Evolutionary conservation across 2,797 vertebrate species (phyloP).

Genomic region (Semaprochilodus insignis): DNA sequence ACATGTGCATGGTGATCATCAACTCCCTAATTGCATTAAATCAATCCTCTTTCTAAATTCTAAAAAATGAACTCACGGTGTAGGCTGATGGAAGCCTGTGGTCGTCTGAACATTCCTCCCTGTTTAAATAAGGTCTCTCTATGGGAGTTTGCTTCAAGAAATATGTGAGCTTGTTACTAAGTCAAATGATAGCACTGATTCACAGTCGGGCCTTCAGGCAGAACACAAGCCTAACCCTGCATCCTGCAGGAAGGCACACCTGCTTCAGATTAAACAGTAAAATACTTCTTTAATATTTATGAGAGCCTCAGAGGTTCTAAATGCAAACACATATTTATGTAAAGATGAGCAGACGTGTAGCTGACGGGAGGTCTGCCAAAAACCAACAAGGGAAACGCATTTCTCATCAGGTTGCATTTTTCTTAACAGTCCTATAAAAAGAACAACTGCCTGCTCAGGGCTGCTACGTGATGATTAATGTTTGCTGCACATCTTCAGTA

Average conservation of each 20-base stretch:
- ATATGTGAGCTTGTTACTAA: slow-evolving; percentile 31
- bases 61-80: slow-evolving; percentile 11
- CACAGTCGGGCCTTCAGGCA: slow-evolving; percentile 7
- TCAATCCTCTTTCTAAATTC: not conserved
- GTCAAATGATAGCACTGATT: slow-evolving; percentile 28
- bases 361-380: not conserved
- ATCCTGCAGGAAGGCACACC: slow-evolving; percentile 38
- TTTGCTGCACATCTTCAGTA: not conserved
- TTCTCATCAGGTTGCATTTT: not conserved
- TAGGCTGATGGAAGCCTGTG: slow-evolving; percentile 25
- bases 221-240: slow-evolving; percentile 7
- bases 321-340: slow-evolving; percentile 17
- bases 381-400: not conserved
- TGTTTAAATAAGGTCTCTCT: slow-evolving; percentile 18
- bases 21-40: slow-evolving; percentile 12
- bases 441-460: not conserved
- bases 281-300: slow-evolving; percentile 52
- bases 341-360: slow-evolving; percentile 34
- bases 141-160: slow-evolving; percentile 23
- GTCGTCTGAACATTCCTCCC: not conserved
- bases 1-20: slow-evolving; percentile 20
- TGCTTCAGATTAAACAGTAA: slow-evolving; percentile 49
- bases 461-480: not conserved
- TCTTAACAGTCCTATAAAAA: slow-evolving; percentile 1
- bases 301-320: slow-evolving; percentile 29